Evolutionary conservation across 53 echinoderm and acorn worm genomes (phyloP).

Genomic region (Holothuria leucospilota): DNA sequence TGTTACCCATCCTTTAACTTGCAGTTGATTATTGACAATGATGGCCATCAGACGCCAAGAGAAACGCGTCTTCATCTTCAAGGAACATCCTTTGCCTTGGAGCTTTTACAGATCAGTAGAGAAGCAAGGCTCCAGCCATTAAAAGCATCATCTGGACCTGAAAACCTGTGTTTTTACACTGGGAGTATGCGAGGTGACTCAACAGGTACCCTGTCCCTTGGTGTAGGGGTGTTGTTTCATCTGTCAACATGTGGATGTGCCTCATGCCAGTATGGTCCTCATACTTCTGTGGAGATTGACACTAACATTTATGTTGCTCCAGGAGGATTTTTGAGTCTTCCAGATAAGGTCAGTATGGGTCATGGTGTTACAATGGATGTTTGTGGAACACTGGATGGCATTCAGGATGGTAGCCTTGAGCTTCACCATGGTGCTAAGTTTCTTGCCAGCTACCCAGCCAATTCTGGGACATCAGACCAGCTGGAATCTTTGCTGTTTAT

Average conservation of each 20-base stretch:
- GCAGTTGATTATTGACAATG: slow-evolving; percentile 77
- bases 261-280: slow-evolving; percentile 57
- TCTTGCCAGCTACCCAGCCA: slow-evolving; percentile 65
- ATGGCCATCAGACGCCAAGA: slow-evolving; percentile 60
- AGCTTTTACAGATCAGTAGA: slow-evolving; percentile 63
- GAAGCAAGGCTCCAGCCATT: slow-evolving; percentile 33
- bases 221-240: slow-evolving; percentile 8
- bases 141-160: slow-evolving; percentile 3
- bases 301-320: slow-evolving; percentile 59
- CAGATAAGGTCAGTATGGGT: slow-evolving; percentile 61
- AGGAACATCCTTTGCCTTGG: slow-evolving; percentile 61
- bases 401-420: slow-evolving; percentile 60
- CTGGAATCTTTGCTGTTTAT: neutral
- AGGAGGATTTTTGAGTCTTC: slow-evolving; percentile 54
- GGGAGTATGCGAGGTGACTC: slow-evolving; percentile 34
- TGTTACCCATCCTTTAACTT: neutral
- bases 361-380: slow-evolving; percentile 72
- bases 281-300: slow-evolving; percentile 57
- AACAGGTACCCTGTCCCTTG: slow-evolving; percentile 14
- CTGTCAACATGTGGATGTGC: slow-evolving; percentile 67
- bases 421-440: slow-evolving; percentile 67
- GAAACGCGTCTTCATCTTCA: slow-evolving; percentile 49
- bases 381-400: slow-evolving; percentile 75
- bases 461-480: slow-evolving; percentile 13
- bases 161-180: slow-evolving; percentile 22